Conservation (phyloP, 2,797 vertebrate species). For the Kryptolebias ocellatus region DNA sequence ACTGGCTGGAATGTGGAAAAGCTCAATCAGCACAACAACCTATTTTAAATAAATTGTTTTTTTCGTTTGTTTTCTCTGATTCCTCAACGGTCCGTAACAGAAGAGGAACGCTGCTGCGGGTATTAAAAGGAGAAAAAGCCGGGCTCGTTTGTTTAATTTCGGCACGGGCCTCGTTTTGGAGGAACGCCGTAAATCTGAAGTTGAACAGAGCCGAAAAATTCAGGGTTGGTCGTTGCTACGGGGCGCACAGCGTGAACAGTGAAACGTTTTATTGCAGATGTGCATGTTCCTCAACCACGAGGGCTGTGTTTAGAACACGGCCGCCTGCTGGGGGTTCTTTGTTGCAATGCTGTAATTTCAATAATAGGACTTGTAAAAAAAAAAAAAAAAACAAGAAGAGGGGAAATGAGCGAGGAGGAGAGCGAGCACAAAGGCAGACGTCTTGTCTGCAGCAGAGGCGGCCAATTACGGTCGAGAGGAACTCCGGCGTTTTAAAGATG, state of each 20-base stretch:
- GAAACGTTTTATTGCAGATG: conserved; percentile 25
- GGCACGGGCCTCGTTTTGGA: conserved; percentile 27
- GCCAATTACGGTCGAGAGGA: conserved; percentile 5
- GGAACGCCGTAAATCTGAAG: conserved; percentile 43
- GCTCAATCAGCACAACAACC: too few relatives aligned
- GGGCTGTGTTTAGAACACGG: conserved; percentile 14
- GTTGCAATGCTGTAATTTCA: conserved; percentile 41
- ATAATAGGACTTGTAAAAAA: conserved; percentile 46
- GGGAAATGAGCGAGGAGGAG: conserved; percentile 43
- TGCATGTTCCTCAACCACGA: conserved; percentile 3
- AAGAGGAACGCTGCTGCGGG: conserved; percentile 3
- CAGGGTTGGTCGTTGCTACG: conserved; percentile 26
- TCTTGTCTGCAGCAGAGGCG: conserved; percentile 48
- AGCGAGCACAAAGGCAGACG: conserved; percentile 31
- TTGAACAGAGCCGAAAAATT: conserved; percentile 52
- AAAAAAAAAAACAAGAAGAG: background rate
- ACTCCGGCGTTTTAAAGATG: conserved; percentile 48
- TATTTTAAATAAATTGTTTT: too few relatives aligned
- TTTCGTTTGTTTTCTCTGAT: conserved; percentile 23
- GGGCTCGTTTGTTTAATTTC: conserved; percentile 20
- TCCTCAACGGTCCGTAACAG: conserved; percentile 3
- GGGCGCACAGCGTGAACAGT: conserved; percentile 12
- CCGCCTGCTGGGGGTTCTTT: conserved; percentile 47
- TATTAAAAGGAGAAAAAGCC: conserved; percentile 3
- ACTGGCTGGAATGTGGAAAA: too few relatives aligned